Evolutionary conservation across 2,888 invertebrate species (phyloP), one percentile per base, ranked within the genome.

Genomic region (Orchestes rusci): DNA sequence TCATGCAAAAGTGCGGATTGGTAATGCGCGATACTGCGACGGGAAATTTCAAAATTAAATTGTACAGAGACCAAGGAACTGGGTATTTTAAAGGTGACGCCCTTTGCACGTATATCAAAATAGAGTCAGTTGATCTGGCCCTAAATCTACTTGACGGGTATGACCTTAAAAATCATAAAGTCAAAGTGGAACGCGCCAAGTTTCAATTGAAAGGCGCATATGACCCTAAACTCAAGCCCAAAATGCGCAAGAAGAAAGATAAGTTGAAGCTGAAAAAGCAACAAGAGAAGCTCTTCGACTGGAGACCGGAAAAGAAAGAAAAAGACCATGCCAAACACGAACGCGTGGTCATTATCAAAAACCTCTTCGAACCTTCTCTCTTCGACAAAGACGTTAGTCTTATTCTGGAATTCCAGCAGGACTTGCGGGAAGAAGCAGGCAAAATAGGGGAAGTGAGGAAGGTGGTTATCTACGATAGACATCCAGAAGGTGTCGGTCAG

Each of bases 1-100:
- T 97, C 27, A 96, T 99, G 89, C 81, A 83, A 57, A 99, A 99
- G 69, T 99, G 88, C 73, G 99, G 99, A 3, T 76, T 99, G 51
- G 82, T 99, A 19, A 90, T 92, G 76, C 78, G 87, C 57, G 62
- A 62, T 37, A 46, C 54, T 27, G 49, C 48, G 15, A 50, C 51
- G 12, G 58, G 57, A 2, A 54, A 56, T 18, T 61, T 59, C 43
- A 62, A 60, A 51, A 47, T 61, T 4, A 62, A 97, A 72, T 69
- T 99, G 23, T 99, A 99, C 67, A 78, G 76, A 55, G 91, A 93
- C 61, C 70, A 77, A 27, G 77, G 82, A 59, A 80, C 84, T 0
- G 80, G 90, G 52, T 74, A 79, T 49, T 73, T 87, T 20, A 99
- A 99, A 72, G 99, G 99, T 7, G 97, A 99, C 73, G 99, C 89